A percentile compares a stretch with the other conserved stretches of the same genome.
These are phyloP conservation scores for Spodoptera littoralis DNA, from an alignment of 2,888 invertebrate genomes.

Conservation along the genomic window DNA sequence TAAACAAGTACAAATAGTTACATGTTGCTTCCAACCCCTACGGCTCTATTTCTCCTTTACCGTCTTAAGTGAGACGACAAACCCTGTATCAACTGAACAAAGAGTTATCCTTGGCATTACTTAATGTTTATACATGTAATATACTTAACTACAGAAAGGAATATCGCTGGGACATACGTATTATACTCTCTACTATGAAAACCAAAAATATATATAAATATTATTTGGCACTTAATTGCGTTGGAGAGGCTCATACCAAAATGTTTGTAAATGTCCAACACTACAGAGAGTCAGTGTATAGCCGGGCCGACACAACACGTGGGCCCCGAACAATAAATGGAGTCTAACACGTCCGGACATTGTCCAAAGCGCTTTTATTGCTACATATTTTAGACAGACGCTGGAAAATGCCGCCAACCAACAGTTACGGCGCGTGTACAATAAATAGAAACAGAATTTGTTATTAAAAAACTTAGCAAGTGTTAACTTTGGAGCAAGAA, in stretches of 20 bases:
- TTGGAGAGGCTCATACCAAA: constrained; percentile 57
- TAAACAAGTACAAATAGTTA: constrained; percentile 87
- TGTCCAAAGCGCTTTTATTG: constrained; percentile 81
- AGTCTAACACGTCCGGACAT: constrained; percentile 80
- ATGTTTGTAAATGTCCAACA: constrained; percentile 74
- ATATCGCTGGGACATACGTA: no score
- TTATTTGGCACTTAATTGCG: constrained; percentile 14
- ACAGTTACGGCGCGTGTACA: constrained; percentile 25
- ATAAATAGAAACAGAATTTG: constrained; percentile 29
- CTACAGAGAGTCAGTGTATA: constrained; percentile 74
- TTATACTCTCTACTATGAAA: not conserved
- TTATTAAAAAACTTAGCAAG: constrained; percentile 1
- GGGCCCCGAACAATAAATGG: constrained; percentile 79
- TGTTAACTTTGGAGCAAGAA: not conserved
- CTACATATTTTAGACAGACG: constrained; percentile 79
- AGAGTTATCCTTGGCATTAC: constrained; percentile 73
- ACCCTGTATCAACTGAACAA: constrained; percentile 78
- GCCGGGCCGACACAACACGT: constrained; percentile 71
- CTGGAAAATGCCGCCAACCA: constrained; percentile 62
- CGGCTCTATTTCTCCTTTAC: constrained; percentile 78
- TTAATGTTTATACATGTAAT: constrained; percentile 68
- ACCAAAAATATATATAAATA: constrained; percentile 6
- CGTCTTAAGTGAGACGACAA: constrained; percentile 78
- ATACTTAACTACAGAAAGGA: constrained; percentile 16
- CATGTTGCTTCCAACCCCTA: constrained; percentile 79